phyloP scores from a whole-genome alignment of 2,113 vertebrate genomes.

The Colaptes auratus region DNA sequence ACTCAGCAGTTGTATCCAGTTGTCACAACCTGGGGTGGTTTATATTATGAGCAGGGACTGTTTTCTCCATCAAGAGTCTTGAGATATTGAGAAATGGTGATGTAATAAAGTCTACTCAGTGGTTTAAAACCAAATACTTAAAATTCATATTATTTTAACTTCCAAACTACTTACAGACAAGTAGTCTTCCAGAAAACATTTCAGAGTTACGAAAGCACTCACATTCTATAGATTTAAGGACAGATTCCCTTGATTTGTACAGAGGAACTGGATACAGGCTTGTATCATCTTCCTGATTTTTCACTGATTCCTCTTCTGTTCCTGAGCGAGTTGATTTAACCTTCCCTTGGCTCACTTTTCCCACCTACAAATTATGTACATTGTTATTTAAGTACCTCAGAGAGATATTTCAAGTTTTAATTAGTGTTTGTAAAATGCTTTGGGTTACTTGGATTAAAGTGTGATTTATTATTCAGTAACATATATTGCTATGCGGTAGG shows the following conservation, averaged over 20 bases:
- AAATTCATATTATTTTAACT: not conserved
- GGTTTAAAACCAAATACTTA: not conserved
- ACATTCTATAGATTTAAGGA: not conserved
- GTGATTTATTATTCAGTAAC: constrained; percentile 49
- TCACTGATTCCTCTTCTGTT: not conserved
- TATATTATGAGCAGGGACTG: not conserved
- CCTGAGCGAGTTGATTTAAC: constrained; percentile 16
- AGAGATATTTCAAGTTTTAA: constrained; percentile 59
- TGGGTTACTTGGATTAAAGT: constrained; percentile 54
- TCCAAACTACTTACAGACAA: not conserved
- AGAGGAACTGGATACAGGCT: not conserved
- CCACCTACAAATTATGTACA: constrained; percentile 37
- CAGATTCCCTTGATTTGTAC: not conserved
- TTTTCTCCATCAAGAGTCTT: not conserved
- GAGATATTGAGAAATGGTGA: not conserved
- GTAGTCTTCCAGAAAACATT: not conserved
- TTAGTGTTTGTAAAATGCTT: constrained; percentile 57
- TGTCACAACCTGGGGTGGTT: not conserved
- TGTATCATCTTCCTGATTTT: not conserved
- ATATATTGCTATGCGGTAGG: not conserved
- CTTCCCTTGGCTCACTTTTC: constrained; percentile 23
- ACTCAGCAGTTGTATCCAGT: not conserved
- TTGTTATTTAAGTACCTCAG: constrained; percentile 51
- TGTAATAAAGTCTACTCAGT: not conserved
- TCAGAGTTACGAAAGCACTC: not conserved